A percentile compares a stretch with the other conserved stretches of the same genome.
Evolutionary conservation across 2,888 invertebrate species (phyloP).

Genomic region (Dorcus parallelipipedus): DNA sequence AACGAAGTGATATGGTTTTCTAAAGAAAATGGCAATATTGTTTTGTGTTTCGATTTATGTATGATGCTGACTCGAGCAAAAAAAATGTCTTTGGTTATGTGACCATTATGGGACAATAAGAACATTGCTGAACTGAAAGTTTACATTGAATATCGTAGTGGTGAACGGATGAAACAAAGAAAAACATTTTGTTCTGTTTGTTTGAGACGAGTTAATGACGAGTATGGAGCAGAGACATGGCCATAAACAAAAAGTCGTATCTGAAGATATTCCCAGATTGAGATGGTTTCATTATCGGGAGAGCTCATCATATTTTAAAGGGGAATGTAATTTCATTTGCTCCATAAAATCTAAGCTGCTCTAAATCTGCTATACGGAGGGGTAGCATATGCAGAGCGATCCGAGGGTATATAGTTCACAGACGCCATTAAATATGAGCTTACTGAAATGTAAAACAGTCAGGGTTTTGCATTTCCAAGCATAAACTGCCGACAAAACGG

Average conservation of each 20-base stretch:
- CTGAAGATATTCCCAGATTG: conserved; percentile 36
- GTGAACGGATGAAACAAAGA: too few species aligned
- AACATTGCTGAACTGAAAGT: too few species aligned
- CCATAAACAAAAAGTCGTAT: not conserved
- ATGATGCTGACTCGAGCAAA: too few species aligned
- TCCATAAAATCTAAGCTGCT: conserved; percentile 52
- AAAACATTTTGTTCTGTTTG: too few species aligned
- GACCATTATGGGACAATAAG: too few species aligned
- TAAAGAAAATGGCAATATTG: too few species aligned
- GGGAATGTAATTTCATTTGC: conserved; percentile 53
- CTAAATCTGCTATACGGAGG: conserved; percentile 47
- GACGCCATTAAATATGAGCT: conserved; percentile 53
- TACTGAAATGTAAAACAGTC: conserved; percentile 54
- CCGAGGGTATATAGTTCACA: conserved; percentile 48
- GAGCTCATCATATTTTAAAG: conserved; percentile 54
- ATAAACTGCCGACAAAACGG: conserved; percentile 52
- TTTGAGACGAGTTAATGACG: not conserved
- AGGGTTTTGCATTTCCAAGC: conserved; percentile 52
- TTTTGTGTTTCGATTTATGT: too few species aligned
- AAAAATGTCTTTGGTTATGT: too few species aligned
- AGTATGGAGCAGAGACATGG: not conserved
- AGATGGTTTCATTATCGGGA: conserved; percentile 52
- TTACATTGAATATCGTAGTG: too few species aligned
- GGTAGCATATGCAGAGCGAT: conserved; percentile 48
- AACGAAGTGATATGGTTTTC: too few species aligned